Percentiles rank a stretch among this genome's conserved stretches.
Evolutionary conservation across 2,888 invertebrate genomes (phyloP).

Genomic region (Cyclophora albipunctata): DNA sequence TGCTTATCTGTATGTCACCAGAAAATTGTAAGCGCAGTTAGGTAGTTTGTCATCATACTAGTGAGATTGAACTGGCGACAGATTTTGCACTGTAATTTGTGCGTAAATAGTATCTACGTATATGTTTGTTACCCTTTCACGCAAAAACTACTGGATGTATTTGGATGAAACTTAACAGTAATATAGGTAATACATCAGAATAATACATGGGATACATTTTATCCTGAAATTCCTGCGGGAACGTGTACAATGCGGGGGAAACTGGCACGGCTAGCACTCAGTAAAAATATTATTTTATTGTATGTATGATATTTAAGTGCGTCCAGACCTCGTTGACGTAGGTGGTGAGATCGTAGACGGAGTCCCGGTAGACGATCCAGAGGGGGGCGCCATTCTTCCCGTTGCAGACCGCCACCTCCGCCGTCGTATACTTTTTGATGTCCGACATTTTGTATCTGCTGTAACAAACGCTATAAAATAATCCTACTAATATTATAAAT

Average conservation of each 20-base stretch:
- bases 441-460: slow-evolving; percentile 30
- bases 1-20: neutral
- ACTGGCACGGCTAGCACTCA: no score
- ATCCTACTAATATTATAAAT: neutral
- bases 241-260: no score
- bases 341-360: slow-evolving; percentile 80
- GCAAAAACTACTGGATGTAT: no score
- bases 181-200: no score
- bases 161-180: no score
- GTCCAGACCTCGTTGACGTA: slow-evolving; percentile 74
- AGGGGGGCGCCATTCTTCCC: slow-evolving; percentile 70
- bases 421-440: slow-evolving; percentile 48
- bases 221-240: no score
- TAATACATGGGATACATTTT: no score
- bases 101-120: neutral
- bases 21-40: neutral
- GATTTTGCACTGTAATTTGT: neutral
- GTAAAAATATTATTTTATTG: no score
- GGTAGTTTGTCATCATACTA: neutral
- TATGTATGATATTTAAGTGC: no score
- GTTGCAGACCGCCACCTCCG: slow-evolving; percentile 75
- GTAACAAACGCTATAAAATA: neutral
- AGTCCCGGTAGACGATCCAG: slow-evolving; percentile 80
- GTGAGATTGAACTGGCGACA: neutral
- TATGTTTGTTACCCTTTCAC: no score